Conservation (phyloP, 2,888 invertebrate genomes). For the Pardosa pseudoannulata region DNA sequence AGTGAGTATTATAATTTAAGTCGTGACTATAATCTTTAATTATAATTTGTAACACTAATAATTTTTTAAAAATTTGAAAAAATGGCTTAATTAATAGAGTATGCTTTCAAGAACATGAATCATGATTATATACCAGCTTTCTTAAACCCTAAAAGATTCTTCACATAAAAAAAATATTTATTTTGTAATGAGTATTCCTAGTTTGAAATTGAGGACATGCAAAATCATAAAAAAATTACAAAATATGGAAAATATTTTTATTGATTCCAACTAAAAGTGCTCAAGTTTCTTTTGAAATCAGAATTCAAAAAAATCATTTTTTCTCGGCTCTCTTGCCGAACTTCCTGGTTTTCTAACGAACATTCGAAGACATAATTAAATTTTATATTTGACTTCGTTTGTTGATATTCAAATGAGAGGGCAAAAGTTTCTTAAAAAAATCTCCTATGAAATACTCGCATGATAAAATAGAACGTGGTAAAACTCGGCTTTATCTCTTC, state of each 20-base stretch:
- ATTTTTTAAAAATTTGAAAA: too few species aligned
- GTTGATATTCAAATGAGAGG: constrained; percentile 59
- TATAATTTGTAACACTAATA: too few species aligned
- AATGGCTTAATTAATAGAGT: too few species aligned
- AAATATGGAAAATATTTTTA: constrained; percentile 32
- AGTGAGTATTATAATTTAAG: too few species aligned
- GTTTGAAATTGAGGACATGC: background rate
- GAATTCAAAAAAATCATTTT: constrained; percentile 43
- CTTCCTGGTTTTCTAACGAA: constrained; percentile 56
- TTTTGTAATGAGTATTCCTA: background rate
- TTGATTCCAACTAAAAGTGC: constrained; percentile 58
- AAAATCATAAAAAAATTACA: constrained; percentile 9
- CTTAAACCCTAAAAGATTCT: too few species aligned
- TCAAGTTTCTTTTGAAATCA: constrained; percentile 39
- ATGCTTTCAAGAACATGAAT: too few species aligned
- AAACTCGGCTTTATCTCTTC: background rate
- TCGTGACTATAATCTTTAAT: too few species aligned
- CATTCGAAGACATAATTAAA: constrained; percentile 63
- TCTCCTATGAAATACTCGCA: constrained; percentile 31
- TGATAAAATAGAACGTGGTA: constrained; percentile 19
- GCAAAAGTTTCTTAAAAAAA: constrained; percentile 28
- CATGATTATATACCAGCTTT: too few species aligned
- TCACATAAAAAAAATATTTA: background rate
- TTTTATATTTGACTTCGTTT: constrained; percentile 68
- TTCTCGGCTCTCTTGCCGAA: constrained; percentile 16